Evolutionary conservation across 2,113 vertebrate genomes (phyloP), one percentile per base, ranked within the genome.

Genomic region (Motacilla tschutschensis): DNA sequence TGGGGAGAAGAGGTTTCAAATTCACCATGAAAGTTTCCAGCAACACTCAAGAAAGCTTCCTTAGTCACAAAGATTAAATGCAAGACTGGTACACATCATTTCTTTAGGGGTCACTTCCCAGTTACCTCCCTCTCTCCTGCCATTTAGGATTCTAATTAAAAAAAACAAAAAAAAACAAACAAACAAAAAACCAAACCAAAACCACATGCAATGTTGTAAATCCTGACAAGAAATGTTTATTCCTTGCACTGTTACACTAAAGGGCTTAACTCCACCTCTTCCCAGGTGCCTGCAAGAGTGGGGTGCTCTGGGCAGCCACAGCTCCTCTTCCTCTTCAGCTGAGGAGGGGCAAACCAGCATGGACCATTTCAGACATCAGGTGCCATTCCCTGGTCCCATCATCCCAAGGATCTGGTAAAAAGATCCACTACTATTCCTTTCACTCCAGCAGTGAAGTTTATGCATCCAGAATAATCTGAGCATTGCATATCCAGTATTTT

Each of bases 221-320:
- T n/a, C 33, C 47, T 41, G 11, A 73, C 35, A 43, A 46, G 47
- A 85, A 51, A 59, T 19, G 19, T 19, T 38, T 50, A 60, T 35
- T 60, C 29, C 26, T 21, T 48, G 38, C 2, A 7, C 7, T 4
- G 2, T 10, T 33, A 46, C 14, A 72, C 26, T 36, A 80, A 54
- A 71, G 19, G 10, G 10, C 19, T 60, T 1, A 3, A 59, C 44
- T 54, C 21, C 36, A 33, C 2, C 4, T 17, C 29, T 72, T 40
- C 4, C 7, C 5, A 31, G 17, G 24, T 0, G 11, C 12, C 35
- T 1, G 0, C 12, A 35, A 35, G 21, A 1, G 1, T 20, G 33
- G 33, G 40, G 41, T 58, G 33, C 24, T 26, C 36, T 51, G n/a
- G 24, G 13, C 66, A 43, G 43, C 16, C 59, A 22, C 31, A 55